Evolutionary conservation across 2,113 vertebrate genomes (phyloP).

Genomic region (Hiodon tergisus): DNA sequence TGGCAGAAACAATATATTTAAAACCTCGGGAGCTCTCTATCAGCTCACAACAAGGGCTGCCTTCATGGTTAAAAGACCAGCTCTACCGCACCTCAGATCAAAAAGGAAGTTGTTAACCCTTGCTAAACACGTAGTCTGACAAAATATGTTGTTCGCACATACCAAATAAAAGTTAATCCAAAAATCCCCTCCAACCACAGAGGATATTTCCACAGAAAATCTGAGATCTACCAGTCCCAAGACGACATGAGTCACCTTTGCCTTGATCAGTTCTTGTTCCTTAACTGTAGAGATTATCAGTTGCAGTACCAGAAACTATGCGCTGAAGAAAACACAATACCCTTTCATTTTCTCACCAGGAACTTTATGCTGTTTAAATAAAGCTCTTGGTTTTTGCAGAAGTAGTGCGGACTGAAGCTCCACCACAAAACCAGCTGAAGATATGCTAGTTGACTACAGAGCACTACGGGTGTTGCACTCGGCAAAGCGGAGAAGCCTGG

Average conservation of each 20-base stretch:
- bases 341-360: constrained; percentile 15
- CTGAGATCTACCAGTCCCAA: constrained; percentile 2
- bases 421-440: not conserved
- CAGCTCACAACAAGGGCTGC: not conserved
- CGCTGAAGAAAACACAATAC: not conserved
- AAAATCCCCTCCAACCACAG: constrained; percentile 18
- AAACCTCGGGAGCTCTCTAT: not conserved
- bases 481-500: not conserved
- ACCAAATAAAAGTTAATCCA: not conserved
- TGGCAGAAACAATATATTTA: not conserved
- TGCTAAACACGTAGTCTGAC: not conserved
- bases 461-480: no score
- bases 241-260: constrained; percentile 16
- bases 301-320: not conserved
- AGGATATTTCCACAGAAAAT: constrained; percentile 12
- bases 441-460: no score
- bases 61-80: not conserved
- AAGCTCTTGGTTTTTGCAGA: constrained; percentile 11
- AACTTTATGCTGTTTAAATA: constrained; percentile 14
- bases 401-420: not conserved
- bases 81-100: not conserved
- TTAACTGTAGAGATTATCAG: not conserved
- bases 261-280: constrained; percentile 9
- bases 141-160: constrained; percentile 14
- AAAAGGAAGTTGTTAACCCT: constrained; percentile 13